Conservation (phyloP, 2,888 invertebrate genomes). For the Nephrotoma flavescens region DNA sequence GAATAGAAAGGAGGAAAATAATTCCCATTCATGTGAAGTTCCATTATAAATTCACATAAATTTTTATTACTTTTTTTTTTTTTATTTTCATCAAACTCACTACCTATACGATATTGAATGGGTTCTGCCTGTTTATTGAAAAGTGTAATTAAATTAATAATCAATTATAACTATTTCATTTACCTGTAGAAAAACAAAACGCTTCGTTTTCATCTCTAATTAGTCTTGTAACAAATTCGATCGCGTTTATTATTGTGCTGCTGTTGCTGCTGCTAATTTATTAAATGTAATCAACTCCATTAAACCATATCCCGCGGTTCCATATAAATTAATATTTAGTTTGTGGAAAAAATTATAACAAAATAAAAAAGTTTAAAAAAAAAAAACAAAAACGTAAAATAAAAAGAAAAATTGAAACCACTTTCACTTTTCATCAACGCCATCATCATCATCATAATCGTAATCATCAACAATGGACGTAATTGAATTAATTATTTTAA, state of each 20-base stretch:
- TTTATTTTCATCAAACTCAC: too few species aligned
- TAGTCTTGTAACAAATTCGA: not conserved
- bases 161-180: not conserved
- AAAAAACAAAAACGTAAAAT: not conserved
- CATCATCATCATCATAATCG: not conserved
- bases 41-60: too few species aligned
- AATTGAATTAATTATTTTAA: not conserved
- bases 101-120: too few species aligned
- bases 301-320: not conserved
- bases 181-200: not conserved
- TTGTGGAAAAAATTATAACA: not conserved
- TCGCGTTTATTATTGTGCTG: not conserved
- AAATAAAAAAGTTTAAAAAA: not conserved
- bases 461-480: not conserved
- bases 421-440: not conserved
- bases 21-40: too few species aligned
- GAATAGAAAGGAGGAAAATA: too few species aligned
- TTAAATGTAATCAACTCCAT: not conserved
- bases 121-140: too few species aligned
- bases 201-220: not conserved
- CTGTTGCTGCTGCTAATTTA: not conserved
- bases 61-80: too few species aligned
- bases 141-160: not conserved
- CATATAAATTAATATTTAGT: not conserved
- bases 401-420: not conserved